Conservation (phyloP, 92 coral and sea anemone genomes). For the Phenganax stokvisi region DNA sequence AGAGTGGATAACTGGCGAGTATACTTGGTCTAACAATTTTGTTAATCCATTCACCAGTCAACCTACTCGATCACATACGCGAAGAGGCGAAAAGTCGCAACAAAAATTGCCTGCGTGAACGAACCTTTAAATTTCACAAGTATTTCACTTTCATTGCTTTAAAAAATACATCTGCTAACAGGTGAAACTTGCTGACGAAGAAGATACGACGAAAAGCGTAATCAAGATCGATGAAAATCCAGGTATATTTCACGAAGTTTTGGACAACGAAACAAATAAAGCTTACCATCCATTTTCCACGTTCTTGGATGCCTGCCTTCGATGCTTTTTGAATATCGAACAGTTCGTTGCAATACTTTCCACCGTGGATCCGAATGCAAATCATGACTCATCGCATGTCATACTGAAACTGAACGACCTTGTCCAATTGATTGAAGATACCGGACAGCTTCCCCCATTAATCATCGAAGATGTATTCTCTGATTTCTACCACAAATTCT, state of each 20-base stretch:
- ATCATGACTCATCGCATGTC: background rate
- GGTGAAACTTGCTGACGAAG: slow-evolving; percentile 10
- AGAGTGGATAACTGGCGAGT: too few relatives aligned
- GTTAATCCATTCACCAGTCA: too few relatives aligned
- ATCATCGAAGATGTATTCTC: background rate
- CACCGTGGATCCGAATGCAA: background rate
- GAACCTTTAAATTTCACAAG: too few relatives aligned
- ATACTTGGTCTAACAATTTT: too few relatives aligned
- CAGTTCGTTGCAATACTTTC: background rate
- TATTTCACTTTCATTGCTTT: too few relatives aligned
- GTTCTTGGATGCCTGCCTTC: slow-evolving; percentile 16
- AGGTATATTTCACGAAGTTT: background rate
- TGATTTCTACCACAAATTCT: background rate
- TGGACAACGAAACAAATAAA: background rate
- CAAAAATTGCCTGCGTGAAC: too few relatives aligned
- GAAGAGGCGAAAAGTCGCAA: too few relatives aligned
- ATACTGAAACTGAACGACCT: background rate
- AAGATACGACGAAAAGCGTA: background rate
- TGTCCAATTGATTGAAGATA: background rate
- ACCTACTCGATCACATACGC: too few relatives aligned
- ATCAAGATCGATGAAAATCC: background rate
- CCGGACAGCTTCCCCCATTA: background rate
- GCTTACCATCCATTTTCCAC: background rate
- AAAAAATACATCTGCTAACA: too few relatives aligned
- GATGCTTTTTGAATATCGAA: slow-evolving; percentile 17